Conservation (phyloP, 2,113 vertebrate species). For the Sisor rabdophorus region DNA sequence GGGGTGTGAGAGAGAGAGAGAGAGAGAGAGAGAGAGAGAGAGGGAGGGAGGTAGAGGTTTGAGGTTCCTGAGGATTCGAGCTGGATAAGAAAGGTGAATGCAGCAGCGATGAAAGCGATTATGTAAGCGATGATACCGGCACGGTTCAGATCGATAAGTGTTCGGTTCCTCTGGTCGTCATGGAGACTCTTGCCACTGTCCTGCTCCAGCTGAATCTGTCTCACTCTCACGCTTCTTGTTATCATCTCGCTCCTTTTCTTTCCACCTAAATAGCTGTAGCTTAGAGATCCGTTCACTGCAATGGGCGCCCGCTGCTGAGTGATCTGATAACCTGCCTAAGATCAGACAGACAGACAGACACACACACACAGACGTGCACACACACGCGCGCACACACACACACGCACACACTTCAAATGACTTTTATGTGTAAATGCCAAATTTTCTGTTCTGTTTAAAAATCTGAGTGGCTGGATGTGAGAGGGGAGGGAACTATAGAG, state of each 20-base stretch:
- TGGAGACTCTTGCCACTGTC: slow-evolving; percentile 98
- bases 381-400: slow-evolving; percentile 13
- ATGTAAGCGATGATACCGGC: slow-evolving; percentile 73
- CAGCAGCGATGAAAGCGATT: not conserved
- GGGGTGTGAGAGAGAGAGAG: not conserved
- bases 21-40: not conserved
- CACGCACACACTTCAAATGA: not conserved
- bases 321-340: slow-evolving; percentile 95
- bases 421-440: not conserved
- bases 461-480: not conserved
- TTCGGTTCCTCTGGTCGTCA: slow-evolving; percentile 79
- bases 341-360: slow-evolving; percentile 8
- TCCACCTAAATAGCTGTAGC: slow-evolving; percentile 71
- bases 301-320: slow-evolving; percentile 91
- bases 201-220: slow-evolving; percentile 96
- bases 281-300: slow-evolving; percentile 79
- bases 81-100: not conserved
- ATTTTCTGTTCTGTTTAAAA: not conserved
- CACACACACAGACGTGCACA: slow-evolving; percentile 25
- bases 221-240: slow-evolving; percentile 77
- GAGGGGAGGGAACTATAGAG: not conserved
- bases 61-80: not conserved
- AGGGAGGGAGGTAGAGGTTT: not conserved
- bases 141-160: slow-evolving; percentile 90
- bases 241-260: slow-evolving; percentile 69